These are phyloP conservation scores for Pelobates fuscus DNA, from an alignment of 2,113 vertebrate genomes.

Conservation along the genomic window DNA sequence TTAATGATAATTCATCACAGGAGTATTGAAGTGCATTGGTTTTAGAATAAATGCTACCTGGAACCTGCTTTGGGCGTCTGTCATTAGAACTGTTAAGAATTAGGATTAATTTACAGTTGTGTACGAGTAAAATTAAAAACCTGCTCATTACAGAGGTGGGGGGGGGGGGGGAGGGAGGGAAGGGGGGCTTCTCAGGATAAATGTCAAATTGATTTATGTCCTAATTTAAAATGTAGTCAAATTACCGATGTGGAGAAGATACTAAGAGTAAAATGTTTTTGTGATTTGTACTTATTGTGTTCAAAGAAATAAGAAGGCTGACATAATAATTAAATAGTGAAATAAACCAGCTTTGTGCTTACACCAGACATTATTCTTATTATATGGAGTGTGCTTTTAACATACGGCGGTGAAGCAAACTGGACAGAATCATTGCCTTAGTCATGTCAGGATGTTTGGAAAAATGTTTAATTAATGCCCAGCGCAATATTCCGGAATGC, in stretches of 20 bases:
- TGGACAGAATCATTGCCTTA: neutral
- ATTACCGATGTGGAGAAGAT: neutral
- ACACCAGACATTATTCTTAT: neutral
- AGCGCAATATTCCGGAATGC: neutral
- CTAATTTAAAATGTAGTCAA: neutral
- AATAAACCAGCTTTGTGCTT: neutral
- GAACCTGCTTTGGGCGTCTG: neutral
- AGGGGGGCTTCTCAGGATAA: neutral
- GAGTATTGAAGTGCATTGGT: neutral
- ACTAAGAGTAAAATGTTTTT: neutral
- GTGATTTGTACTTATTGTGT: neutral
- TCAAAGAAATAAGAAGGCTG: neutral
- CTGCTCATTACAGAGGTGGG: neutral
- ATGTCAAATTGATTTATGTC: neutral
- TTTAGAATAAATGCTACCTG: neutral
- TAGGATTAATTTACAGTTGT: neutral
- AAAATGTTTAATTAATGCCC: conserved; percentile 28
- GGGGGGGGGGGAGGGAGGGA: neutral
- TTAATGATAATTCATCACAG: neutral
- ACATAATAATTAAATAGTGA: neutral
- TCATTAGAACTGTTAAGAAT: neutral
- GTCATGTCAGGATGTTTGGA: conserved; percentile 2
- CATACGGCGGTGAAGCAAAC: neutral
- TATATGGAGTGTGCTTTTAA: too few species aligned
- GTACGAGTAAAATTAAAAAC: neutral